Evolutionary conservation across 2,797 vertebrate species (phyloP), one percentile per base, ranked within the genome.

Genomic region (Hirundo rustica): DNA sequence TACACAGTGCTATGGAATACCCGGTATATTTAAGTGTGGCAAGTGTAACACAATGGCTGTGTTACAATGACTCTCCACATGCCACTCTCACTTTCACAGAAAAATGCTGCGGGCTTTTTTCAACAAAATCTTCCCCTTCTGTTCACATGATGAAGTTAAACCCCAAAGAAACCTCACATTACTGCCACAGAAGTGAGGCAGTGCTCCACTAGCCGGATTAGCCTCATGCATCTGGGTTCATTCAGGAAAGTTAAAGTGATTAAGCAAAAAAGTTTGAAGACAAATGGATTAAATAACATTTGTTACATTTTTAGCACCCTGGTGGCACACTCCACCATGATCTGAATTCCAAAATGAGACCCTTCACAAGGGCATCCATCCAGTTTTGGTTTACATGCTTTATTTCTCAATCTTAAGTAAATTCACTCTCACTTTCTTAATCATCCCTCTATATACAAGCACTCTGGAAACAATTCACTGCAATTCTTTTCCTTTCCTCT

Each of bases 381-480:
- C 42, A 74, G 48, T 79, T 82, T 71, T 54, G n/a, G 42, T 60
- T 86, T 77, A 77, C 5, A 7, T 22, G 47, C 50, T 78, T 92
- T 83, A 65, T 64, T 89, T 85, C 36, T 75, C 79, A 40, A 11
- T 54, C 21, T 80, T 83, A 85, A 82, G 85, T 53, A 88, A 78
- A 91, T 80, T 67, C 27, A 51, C 50, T 83, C 54, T 91, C 77
- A 38, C 54, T 83, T 89, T 76, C 68, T 57, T 77, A 70, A 88
- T 71, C 76, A 85, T 42, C 32, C 32, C 53, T 74, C 30, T 51
- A 61, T 25, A 88, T 4, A 48, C 44, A 75, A 79, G 72, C 61
- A 61, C 79, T 86, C 58, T 86, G 83, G 91, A 94, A 94, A 92
- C 89, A 89, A 93, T 88, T 85, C 84, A 32, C 57, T 72, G 50